Conservation (phyloP, 1,140 invertebrate species). For the Microvelia longipes region DNA sequence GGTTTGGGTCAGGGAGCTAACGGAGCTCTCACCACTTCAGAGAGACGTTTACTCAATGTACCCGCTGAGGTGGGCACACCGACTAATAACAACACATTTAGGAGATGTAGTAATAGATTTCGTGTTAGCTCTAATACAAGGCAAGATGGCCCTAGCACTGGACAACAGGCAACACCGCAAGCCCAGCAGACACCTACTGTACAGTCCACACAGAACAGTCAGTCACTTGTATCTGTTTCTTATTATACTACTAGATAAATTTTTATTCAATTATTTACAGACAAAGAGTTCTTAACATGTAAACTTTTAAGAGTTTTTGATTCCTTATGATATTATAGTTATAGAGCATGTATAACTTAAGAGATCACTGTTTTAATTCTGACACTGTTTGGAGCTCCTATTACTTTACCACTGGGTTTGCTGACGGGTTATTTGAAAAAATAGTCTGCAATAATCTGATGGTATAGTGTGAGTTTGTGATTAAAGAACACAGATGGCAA, state of each 20-base stretch:
- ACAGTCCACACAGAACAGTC: not conserved
- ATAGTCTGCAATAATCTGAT: no score
- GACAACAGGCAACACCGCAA: no score
- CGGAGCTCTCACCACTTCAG: constrained; percentile 5
- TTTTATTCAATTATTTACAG: not conserved
- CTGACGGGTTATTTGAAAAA: no score
- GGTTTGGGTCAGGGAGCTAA: constrained; percentile 9
- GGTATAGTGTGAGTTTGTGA: no score
- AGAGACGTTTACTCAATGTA: not conserved
- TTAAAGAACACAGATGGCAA: no score
- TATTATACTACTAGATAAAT: not conserved
- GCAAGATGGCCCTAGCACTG: not conserved
- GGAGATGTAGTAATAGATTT: not conserved
- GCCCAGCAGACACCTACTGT: not conserved
- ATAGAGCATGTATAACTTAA: no score
- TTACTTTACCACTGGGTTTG: no score
- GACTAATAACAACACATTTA: not conserved
- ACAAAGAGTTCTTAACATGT: no score
- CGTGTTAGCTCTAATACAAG: not conserved
- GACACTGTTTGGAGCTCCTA: no score
- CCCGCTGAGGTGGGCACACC: constrained; percentile 2
- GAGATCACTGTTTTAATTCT: no score
- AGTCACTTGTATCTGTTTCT: not conserved
- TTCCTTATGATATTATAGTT: no score
- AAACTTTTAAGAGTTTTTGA: no score